Evolutionary conservation across 2,888 invertebrate genomes (phyloP).

Genomic region (Argyresthia goedartella): DNA sequence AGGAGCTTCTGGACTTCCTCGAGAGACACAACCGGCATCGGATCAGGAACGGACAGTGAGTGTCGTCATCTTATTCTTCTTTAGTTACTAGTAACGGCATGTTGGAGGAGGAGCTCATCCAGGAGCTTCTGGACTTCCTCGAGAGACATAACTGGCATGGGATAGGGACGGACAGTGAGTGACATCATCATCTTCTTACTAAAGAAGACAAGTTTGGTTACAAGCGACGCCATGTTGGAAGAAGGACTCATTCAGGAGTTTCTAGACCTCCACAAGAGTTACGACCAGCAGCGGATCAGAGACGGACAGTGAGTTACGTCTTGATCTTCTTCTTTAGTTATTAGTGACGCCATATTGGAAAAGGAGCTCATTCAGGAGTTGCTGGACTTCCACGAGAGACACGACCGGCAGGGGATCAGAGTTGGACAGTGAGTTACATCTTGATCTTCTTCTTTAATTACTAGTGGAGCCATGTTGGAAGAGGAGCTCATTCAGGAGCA

Average conservation of each 20-base stretch:
- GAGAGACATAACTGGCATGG: slow-evolving; percentile 57
- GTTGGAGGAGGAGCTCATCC: slow-evolving; percentile 81
- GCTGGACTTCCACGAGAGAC: slow-evolving; percentile 79
- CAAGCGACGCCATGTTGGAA: slow-evolving; percentile 79
- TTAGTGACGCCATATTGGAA: slow-evolving; percentile 79
- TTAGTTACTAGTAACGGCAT: slow-evolving; percentile 71
- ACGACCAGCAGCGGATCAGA: slow-evolving; percentile 68
- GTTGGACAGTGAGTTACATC: slow-evolving; percentile 58
- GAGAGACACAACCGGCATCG: slow-evolving; percentile 57
- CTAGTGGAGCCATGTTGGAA: slow-evolving; percentile 79
- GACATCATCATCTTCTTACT: too few species aligned
- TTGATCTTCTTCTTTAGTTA: not conserved
- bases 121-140: slow-evolving; percentile 86
- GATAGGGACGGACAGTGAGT: slow-evolving; percentile 67
- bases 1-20: slow-evolving; percentile 86
- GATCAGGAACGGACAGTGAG: slow-evolving; percentile 65
- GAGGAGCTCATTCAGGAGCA: slow-evolving; percentile 85
- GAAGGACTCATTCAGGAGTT: slow-evolving; percentile 85
- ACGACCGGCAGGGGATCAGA: slow-evolving; percentile 68
- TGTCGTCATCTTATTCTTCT: slow-evolving; percentile 10
- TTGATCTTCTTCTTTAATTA: not conserved
- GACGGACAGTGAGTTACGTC: slow-evolving; percentile 60
- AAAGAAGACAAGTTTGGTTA: too few species aligned
- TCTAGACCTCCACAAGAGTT: slow-evolving; percentile 80
- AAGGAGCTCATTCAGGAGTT: slow-evolving; percentile 85